Evolutionary conservation across 2,797 vertebrate species (phyloP).

Genomic region (Coracias cyanogaster): DNA sequence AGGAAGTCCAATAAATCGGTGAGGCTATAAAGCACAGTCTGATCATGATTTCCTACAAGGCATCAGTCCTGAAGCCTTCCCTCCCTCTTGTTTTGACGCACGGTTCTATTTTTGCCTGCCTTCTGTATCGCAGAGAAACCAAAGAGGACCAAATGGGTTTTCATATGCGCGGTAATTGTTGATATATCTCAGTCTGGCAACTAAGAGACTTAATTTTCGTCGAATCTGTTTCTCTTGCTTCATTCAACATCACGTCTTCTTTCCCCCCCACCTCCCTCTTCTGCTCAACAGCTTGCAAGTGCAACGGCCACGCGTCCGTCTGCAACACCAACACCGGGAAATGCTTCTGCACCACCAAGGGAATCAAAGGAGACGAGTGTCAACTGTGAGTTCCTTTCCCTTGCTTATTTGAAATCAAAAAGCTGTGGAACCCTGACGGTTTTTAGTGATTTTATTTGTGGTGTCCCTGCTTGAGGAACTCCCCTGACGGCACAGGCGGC

Average conservation of each 20-base stretch:
- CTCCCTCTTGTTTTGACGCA: neutral
- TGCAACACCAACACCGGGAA: conserved; percentile 95
- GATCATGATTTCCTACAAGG: neutral
- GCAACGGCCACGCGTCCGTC: conserved; percentile 94
- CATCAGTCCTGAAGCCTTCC: neutral
- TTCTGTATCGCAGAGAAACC: neutral
- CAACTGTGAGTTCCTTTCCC: conserved; percentile 89
- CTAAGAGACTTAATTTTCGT: neutral
- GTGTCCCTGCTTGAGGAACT: neutral
- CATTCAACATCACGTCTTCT: neutral
- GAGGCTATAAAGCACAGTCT: neutral
- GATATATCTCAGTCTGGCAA: neutral
- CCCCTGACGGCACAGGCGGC: neutral
- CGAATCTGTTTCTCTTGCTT: neutral
- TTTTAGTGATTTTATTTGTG: neutral
- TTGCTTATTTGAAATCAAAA: neutral
- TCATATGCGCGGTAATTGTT: neutral
- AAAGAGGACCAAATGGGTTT: neutral
- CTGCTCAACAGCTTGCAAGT: conserved; percentile 90
- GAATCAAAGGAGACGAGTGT: conserved; percentile 97
- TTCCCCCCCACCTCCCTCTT: neutral
- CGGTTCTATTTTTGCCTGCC: neutral
- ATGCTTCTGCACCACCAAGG: conserved; percentile 98
- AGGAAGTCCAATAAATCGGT: neutral
- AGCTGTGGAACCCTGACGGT: rapidly evolving